Conservation (phyloP, 2,888 invertebrate genomes). For the Pseudanteris insignis region DNA sequence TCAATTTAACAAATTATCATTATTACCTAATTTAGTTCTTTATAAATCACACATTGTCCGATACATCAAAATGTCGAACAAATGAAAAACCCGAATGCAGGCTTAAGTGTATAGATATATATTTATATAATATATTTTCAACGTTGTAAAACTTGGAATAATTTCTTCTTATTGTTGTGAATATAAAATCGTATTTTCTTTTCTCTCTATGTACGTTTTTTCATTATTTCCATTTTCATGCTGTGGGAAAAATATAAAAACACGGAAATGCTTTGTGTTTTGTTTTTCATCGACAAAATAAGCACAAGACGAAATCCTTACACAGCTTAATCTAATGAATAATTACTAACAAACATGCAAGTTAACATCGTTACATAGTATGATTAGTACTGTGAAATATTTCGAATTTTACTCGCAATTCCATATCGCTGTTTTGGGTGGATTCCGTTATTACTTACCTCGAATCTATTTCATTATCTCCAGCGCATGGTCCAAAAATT, state of each 20-base stretch:
- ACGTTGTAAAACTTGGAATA: slow-evolving; percentile 30
- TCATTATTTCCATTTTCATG: slow-evolving; percentile 15
- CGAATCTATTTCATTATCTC: too few species aligned
- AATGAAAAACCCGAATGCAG: slow-evolving; percentile 20
- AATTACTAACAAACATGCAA: slow-evolving; percentile 50
- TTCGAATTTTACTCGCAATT: slow-evolving; percentile 45
- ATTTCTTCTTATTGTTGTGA: slow-evolving; percentile 16
- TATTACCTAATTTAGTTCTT: slow-evolving; percentile 37
- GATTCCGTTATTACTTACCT: too few species aligned
- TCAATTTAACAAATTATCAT: slow-evolving; percentile 4
- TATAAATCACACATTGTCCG: slow-evolving; percentile 33
- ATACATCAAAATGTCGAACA: slow-evolving; percentile 21
- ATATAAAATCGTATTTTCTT: slow-evolving; percentile 27
- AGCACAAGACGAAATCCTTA: slow-evolving; percentile 39
- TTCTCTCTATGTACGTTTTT: slow-evolving; percentile 1
- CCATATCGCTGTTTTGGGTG: slow-evolving; percentile 28
- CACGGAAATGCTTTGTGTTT: slow-evolving; percentile 19
- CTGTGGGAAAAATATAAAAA: slow-evolving; percentile 38
- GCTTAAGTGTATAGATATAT: slow-evolving; percentile 20
- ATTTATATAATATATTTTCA: slow-evolving; percentile 18
- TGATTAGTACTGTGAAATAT: slow-evolving; percentile 48
- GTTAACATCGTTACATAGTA: slow-evolving; percentile 48
- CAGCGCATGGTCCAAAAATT: slow-evolving; percentile 29
- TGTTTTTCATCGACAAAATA: slow-evolving; percentile 24
- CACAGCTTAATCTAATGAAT: slow-evolving; percentile 48